Conservation (phyloP, 2,113 vertebrate species). For the Salvelinus namaycush region DNA sequence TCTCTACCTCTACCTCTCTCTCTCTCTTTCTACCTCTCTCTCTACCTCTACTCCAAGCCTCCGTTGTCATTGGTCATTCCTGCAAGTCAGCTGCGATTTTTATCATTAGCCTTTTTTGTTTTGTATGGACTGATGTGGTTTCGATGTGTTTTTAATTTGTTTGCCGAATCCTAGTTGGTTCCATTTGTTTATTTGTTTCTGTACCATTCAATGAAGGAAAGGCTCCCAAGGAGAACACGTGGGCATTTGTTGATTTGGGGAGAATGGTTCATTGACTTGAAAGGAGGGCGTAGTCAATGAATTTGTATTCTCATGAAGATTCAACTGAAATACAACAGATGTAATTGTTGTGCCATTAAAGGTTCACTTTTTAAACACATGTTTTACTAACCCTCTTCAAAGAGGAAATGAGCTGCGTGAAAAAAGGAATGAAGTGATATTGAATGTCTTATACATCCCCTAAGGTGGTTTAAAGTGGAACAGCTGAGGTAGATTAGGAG, state of each 20-base stretch:
- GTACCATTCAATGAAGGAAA: conserved; percentile 26
- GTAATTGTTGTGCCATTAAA: not conserved
- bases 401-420: conserved; percentile 34
- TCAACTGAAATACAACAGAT: not conserved
- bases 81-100: no score
- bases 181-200: not conserved
- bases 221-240: not conserved
- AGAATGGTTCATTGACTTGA: not conserved
- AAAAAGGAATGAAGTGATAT: not conserved
- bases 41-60: no score
- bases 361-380: conserved; percentile 5
- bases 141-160: not conserved
- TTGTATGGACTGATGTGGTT: not conserved
- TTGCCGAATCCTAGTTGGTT: not conserved
- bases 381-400: conserved; percentile 9
- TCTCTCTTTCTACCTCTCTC: no score
- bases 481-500: not conserved
- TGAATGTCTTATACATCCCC: not conserved
- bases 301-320: not conserved
- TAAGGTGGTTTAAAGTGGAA: conserved; percentile 2
- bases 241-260: no score
- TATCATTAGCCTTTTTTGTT: not conserved
- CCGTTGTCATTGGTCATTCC: no score
- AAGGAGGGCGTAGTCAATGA: not conserved
- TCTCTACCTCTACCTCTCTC: not conserved